phyloP scores from a whole-genome alignment of 2,113 vertebrate species.

The Hystrix brachyura region DNA sequence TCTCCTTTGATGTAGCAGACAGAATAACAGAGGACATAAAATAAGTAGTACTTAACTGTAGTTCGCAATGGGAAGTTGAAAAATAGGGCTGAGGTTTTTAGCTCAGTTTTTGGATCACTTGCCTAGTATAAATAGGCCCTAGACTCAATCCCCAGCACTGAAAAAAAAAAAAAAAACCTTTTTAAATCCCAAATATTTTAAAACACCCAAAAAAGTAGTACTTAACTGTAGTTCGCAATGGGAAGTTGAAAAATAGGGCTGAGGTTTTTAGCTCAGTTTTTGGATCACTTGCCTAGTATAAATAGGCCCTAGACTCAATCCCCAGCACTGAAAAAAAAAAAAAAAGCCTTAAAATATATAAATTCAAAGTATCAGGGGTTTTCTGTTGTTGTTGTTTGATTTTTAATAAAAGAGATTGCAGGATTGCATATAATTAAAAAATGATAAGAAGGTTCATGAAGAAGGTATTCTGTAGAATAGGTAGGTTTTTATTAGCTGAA shows the following conservation, averaged over 20 bases:
- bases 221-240: constrained; percentile 13
- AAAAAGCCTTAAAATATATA: background rate
- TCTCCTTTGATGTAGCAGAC: background rate
- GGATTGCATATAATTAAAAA: background rate
- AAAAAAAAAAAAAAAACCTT: background rate
- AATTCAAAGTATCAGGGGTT: background rate
- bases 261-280: background rate
- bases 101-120: background rate
- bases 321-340: background rate
- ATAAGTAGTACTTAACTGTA: background rate
- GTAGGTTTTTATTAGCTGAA: background rate
- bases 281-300: background rate
- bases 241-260: background rate
- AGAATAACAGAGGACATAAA: background rate
- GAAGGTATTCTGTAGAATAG: background rate
- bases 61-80: background rate
- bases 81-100: background rate
- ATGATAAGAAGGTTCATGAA: background rate
- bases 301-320: background rate
- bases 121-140: background rate
- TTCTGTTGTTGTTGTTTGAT: background rate
- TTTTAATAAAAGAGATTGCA: background rate
- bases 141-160: background rate
- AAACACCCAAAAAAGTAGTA: no score
- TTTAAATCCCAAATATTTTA: no score